A percentile compares a stretch with the other conserved stretches of the same genome.
These are phyloP conservation scores for Fragum fragum DNA, from an alignment of 2,888 invertebrate species.

Conservation along the genomic window DNA sequence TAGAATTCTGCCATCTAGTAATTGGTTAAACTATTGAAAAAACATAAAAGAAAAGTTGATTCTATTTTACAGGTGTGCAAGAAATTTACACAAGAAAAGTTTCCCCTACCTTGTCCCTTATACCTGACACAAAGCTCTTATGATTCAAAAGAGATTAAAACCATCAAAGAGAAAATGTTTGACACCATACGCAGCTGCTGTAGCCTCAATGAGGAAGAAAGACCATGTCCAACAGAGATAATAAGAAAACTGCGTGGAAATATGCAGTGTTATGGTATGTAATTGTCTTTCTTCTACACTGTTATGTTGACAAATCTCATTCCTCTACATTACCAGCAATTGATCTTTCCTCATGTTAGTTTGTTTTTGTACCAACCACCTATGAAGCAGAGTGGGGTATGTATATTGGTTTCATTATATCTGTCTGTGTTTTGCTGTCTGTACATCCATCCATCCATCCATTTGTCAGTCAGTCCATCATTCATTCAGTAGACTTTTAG, in stretches of 20 bases:
- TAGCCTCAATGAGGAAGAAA: conserved; percentile 28
- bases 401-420: too few species aligned
- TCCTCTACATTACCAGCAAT: too few species aligned
- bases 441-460: too few species aligned
- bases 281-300: not conserved
- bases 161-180: conserved; percentile 32
- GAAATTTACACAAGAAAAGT: conserved; percentile 26
- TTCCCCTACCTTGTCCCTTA: conserved; percentile 27
- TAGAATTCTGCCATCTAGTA: too few species aligned
- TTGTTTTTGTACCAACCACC: too few species aligned
- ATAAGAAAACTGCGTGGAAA: conserved; percentile 15
- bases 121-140: conserved; percentile 8
- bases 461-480: too few species aligned
- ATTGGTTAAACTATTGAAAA: too few species aligned
- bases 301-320: too few species aligned
- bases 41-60: not conserved
- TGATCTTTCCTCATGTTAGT: too few species aligned
- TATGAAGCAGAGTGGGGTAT: too few species aligned
- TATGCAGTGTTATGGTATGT: conserved; percentile 38
- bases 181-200: conserved; percentile 36
- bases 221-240: conserved; percentile 37
- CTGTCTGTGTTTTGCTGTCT: too few species aligned
- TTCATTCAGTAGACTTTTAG: too few species aligned
- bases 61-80: conserved; percentile 32
- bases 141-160: conserved; percentile 23